A percentile compares a stretch with the other conserved stretches of the same genome.
phyloP scores from a whole-genome alignment of 2,113 vertebrate genomes.

The Oryzias woworae region DNA sequence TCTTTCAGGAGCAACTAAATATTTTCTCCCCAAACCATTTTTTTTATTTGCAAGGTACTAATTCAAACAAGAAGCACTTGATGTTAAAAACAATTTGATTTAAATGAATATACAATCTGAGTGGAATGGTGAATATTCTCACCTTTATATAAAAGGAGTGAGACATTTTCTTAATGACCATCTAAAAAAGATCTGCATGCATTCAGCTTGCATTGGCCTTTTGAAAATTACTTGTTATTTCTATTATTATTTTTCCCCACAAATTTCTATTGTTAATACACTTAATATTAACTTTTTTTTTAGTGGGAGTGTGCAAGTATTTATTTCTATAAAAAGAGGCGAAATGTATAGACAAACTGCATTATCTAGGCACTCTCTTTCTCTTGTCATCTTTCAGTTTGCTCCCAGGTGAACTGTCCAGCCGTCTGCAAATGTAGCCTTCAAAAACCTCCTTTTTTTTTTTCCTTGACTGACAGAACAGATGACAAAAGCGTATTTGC shows the following conservation, averaged over 20 bases:
- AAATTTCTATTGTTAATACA: constrained; percentile 73
- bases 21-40: constrained; percentile 19
- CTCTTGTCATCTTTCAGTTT: constrained; percentile 76
- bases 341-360: constrained; percentile 81
- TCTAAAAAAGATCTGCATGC: constrained; percentile 49
- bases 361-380: constrained; percentile 83
- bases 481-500: constrained; percentile 84
- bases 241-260: constrained; percentile 20
- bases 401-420: constrained; percentile 78
- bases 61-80: constrained; percentile 65
- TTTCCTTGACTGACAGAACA: constrained; percentile 79
- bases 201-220: constrained; percentile 53
- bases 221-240: constrained; percentile 15
- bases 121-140: constrained; percentile 39
- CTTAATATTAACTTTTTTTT: constrained; percentile 75
- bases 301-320: constrained; percentile 95
- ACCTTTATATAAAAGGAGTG: constrained; percentile 32
- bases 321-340: constrained; percentile 85
- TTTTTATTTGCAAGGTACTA: constrained; percentile 45
- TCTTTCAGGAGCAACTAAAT: constrained; percentile 37
- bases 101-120: constrained; percentile 45
- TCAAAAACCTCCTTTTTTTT: constrained; percentile 79
- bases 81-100: constrained; percentile 37
- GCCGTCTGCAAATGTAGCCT: constrained; percentile 83
- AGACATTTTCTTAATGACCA: constrained; percentile 12